phyloP scores from a whole-genome alignment of 1,140 invertebrate genomes.

The Drosophila erecta region DNA sequence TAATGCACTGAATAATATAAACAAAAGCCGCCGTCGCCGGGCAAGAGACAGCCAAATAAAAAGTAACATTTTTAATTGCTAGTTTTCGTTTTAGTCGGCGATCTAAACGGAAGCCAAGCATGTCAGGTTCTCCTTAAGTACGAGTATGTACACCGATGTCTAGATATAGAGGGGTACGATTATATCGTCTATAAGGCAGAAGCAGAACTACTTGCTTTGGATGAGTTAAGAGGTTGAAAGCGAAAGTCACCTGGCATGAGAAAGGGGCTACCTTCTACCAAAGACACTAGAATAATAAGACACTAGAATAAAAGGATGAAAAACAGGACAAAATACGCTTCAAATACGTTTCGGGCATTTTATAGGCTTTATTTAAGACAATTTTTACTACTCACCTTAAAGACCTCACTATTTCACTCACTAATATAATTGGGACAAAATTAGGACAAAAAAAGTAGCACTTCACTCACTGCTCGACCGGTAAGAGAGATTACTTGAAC shows the following conservation, averaged over 20 bases:
- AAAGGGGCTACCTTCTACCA: too few relatives aligned
- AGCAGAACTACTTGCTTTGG: conserved; percentile 29
- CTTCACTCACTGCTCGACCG: too few relatives aligned
- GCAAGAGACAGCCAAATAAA: conserved; percentile 24
- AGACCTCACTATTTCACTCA: too few relatives aligned
- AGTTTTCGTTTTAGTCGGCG: conserved; percentile 61
- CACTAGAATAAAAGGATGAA: too few relatives aligned
- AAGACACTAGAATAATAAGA: too few relatives aligned
- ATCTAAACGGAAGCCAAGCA: conserved; percentile 46
- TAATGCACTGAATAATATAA: conserved; percentile 54
- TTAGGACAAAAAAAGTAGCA: too few relatives aligned
- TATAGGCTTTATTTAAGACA: too few relatives aligned
- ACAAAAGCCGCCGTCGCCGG: conserved; percentile 18
- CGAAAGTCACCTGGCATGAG: conserved; percentile 10
- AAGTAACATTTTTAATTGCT: conserved; percentile 60
- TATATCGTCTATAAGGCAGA: not conserved
- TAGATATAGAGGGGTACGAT: not conserved
- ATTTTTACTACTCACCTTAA: too few relatives aligned
- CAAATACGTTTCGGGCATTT: too few relatives aligned
- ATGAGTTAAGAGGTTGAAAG: conserved; percentile 32
- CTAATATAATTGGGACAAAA: too few relatives aligned
- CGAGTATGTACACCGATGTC: not conserved
- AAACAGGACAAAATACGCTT: too few relatives aligned
- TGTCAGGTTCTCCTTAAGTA: conserved; percentile 20
- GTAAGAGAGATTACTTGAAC: too few relatives aligned